Base-by-base conservation (phyloP, 2,113 vertebrate species). In the Sakesphorus luctuosus region DNA sequence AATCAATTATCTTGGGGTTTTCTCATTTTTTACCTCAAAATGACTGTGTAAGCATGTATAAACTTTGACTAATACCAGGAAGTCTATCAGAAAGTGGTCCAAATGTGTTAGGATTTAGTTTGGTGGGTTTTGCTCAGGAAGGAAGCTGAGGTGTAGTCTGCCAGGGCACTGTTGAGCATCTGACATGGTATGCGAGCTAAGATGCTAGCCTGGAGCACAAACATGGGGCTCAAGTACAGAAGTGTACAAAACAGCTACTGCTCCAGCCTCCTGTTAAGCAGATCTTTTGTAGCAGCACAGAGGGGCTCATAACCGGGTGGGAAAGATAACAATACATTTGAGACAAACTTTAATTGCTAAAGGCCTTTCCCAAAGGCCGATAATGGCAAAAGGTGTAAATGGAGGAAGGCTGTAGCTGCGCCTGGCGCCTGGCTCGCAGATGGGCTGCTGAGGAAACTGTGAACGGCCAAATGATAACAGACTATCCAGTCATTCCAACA, bases 341-440 rank as follows among this genome's bases (percentile, higher is more conserved):
- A 98, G 98, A 97, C 98, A 98, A 98, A 98, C 97, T 99, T 98
- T 98, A 98, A 98, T 99, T 99, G 98, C 98, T 97, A 90, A 98
- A 96, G 97, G 95, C 94, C 95, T 94, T 93, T 98, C 98, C 97
- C 89, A 79, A 96, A 98, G 97, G 97, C 97, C 76, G 55, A 80
- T 90, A 87, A 97, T 97, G 96, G 97, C 94, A 97, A 96, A 96
- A 98, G 97, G 98, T 98, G 98, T 98, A 97, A 98, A 98, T 97
- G 94, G 95, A 95, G 97, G 94, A 93, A 95, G 97, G 94, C 96
- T 98, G 97, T 95, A 78, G 90, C 96, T 96, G 87, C 0, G 67
- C 96, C 96, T 95, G 75, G 87, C 0, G 67, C 96, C 96, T 95
- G 75, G 44, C 52, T 94, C 96, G 66, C 98, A 98, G 98, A 98